A percentile compares a stretch with the other conserved stretches of the same genome.
Evolutionary conservation across 2,888 invertebrate species (phyloP).

Genomic region (Steromphala cineraria): DNA sequence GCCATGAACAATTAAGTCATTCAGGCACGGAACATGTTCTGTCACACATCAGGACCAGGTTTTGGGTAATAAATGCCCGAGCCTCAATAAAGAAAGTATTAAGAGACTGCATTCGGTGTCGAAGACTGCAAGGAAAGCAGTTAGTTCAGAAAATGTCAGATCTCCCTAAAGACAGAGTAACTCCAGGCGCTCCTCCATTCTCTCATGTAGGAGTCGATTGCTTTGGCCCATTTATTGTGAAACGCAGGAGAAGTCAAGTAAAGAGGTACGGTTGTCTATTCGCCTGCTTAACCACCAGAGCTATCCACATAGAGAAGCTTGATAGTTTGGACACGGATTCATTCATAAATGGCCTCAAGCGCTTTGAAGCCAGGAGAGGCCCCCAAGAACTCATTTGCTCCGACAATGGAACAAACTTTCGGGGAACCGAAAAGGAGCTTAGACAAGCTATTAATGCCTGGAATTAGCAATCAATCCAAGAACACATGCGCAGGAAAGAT

Average conservation of each 20-base stretch:
- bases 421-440: slow-evolving; percentile 26
- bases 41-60: slow-evolving; percentile 37
- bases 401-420: slow-evolving; percentile 35
- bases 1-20: slow-evolving; percentile 36
- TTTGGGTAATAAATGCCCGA: slow-evolving; percentile 42
- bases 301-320: slow-evolving; percentile 49
- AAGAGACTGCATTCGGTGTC: slow-evolving; percentile 34
- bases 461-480: slow-evolving; percentile 15
- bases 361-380: slow-evolving; percentile 24
- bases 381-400: background rate
- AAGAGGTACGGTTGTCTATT: slow-evolving; percentile 53
- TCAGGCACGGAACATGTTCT: slow-evolving; percentile 44
- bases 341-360: slow-evolving; percentile 22
- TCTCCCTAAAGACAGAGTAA: background rate
- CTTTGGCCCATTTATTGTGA: slow-evolving; percentile 52
- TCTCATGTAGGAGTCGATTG: slow-evolving; percentile 47
- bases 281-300: slow-evolving; percentile 48
- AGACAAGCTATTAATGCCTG: background rate
- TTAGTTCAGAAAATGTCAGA: slow-evolving; percentile 23
- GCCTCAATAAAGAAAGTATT: slow-evolving; percentile 31
- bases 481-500: background rate
- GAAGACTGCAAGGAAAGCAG: slow-evolving; percentile 14
- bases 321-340: slow-evolving; percentile 48
- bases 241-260: slow-evolving; percentile 47
- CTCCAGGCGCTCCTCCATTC: background rate